phyloP scores from a whole-genome alignment of 2,797 vertebrate genomes.

The Hyperoplus lanceolatus region DNA sequence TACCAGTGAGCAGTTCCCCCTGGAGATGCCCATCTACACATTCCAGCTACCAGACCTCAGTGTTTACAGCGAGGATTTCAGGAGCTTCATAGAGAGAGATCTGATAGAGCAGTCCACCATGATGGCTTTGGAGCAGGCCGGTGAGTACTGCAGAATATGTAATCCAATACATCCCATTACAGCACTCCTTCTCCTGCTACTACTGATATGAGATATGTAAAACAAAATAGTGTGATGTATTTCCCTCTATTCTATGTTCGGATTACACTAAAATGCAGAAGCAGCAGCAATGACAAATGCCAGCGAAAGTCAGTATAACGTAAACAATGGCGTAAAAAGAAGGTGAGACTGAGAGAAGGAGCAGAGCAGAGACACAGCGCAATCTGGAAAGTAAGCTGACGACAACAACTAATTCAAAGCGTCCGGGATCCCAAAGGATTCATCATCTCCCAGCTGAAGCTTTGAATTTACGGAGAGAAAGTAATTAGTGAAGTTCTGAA shows the following conservation, averaged over 20 bases:
- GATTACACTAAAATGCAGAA: conserved; percentile 18
- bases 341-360: conserved; percentile 41
- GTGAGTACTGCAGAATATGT: conserved; percentile 75
- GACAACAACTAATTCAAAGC: conserved; percentile 71
- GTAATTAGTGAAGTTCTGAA: conserved; percentile 60
- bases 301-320: conserved; percentile 27
- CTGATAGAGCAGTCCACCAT: conserved; percentile 98
- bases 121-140: conserved; percentile 97
- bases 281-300: conserved; percentile 21
- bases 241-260: conserved; percentile 10
- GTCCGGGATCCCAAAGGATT: conserved; percentile 55
- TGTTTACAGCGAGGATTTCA: conserved; percentile 98
- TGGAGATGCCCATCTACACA: conserved; percentile 99
- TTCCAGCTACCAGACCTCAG: conserved; percentile 99
- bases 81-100: conserved; percentile 97
- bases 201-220: conserved; percentile 34
- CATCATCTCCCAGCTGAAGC: conserved; percentile 49
- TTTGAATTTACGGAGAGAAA: conserved; percentile 62
- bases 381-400: conserved; percentile 57
- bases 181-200: background rate
- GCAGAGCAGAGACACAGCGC: conserved; percentile 54
- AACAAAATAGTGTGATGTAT: background rate
- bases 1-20: conserved; percentile 94
- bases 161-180: background rate
- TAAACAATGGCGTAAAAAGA: conserved; percentile 34